Conservation (phyloP, 2,888 invertebrate genomes). For the Drosophila merina region DNA sequence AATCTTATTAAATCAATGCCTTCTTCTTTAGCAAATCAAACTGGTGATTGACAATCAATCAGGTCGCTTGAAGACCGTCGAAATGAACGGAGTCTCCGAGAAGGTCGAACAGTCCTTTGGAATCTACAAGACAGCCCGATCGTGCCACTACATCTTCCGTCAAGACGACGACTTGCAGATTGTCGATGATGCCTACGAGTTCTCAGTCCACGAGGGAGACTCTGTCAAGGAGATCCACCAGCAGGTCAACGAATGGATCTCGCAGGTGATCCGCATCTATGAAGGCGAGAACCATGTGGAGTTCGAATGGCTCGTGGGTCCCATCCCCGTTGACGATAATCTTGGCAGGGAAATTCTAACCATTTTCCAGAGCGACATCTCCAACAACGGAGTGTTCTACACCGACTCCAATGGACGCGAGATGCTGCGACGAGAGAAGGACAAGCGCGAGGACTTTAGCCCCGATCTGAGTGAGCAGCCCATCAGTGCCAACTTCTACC, state of each 20-base stretch:
- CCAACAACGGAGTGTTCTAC: conserved; percentile 89
- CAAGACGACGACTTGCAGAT: conserved; percentile 21
- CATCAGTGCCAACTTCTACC: conserved; percentile 95
- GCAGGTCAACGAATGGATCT: conserved; percentile 69
- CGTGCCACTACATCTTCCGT: conserved; percentile 33
- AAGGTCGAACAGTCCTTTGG: conserved; percentile 86
- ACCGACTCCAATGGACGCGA: conserved; percentile 98
- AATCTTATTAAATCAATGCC: neutral
- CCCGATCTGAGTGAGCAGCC: conserved; percentile 87
- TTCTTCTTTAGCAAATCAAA: conserved; percentile 67
- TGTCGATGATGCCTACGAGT: conserved; percentile 10
- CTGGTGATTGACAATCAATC: conserved; percentile 62
- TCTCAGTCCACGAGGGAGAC: conserved; percentile 24
- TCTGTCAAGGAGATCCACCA: conserved; percentile 38
- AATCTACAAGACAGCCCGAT: conserved; percentile 86
- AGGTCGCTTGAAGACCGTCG: conserved; percentile 65
- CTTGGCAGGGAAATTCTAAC: conserved; percentile 93
- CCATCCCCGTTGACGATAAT: conserved; percentile 87
- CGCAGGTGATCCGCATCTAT: conserved; percentile 89
- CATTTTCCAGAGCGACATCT: conserved; percentile 87
- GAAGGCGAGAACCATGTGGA: conserved; percentile 86
- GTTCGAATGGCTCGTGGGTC: conserved; percentile 91
- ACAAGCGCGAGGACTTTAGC: conserved; percentile 91
- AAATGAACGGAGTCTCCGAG: conserved; percentile 76
- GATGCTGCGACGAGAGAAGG: conserved; percentile 87